Evolutionary conservation across 2,888 invertebrate genomes (phyloP).

Genomic region (Sepiola atlantica): DNA sequence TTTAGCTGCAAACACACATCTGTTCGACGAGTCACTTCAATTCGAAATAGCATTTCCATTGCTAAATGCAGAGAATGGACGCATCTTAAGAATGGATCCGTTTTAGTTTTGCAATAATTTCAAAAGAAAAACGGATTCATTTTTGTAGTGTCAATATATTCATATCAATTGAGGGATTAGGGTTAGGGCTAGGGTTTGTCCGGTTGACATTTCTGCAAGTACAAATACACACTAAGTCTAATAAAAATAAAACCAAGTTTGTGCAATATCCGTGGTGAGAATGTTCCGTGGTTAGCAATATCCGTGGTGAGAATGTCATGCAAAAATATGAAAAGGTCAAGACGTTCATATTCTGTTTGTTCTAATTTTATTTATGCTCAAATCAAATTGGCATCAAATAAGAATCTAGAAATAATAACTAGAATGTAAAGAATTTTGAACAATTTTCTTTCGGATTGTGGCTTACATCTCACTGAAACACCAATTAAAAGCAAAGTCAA

Average conservation of each 20-base stretch:
- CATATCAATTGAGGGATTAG: neutral
- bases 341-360: neutral
- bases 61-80: too few relatives aligned
- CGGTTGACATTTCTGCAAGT: neutral
- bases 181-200: too few relatives aligned
- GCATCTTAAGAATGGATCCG: too few relatives aligned
- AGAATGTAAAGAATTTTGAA: neutral
- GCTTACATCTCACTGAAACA: too few relatives aligned
- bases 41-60: too few relatives aligned
- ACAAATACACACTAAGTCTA: neutral
- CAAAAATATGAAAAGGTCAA: neutral
- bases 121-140: too few relatives aligned
- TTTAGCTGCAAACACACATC: too few relatives aligned
- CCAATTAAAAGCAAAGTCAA: too few relatives aligned
- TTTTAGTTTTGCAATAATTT: too few relatives aligned
- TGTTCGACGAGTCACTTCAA: too few relatives aligned
- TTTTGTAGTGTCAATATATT: neutral
- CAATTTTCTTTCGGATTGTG: neutral
- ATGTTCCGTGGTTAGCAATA: too few relatives aligned
- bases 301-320: neutral
- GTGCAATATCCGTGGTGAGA: neutral
- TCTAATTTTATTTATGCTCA: neutral
- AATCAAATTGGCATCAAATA: neutral
- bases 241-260: neutral
- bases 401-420: neutral